phyloP scores from a whole-genome alignment of 2,888 invertebrate species.

The Liposcelis brunnea region DNA sequence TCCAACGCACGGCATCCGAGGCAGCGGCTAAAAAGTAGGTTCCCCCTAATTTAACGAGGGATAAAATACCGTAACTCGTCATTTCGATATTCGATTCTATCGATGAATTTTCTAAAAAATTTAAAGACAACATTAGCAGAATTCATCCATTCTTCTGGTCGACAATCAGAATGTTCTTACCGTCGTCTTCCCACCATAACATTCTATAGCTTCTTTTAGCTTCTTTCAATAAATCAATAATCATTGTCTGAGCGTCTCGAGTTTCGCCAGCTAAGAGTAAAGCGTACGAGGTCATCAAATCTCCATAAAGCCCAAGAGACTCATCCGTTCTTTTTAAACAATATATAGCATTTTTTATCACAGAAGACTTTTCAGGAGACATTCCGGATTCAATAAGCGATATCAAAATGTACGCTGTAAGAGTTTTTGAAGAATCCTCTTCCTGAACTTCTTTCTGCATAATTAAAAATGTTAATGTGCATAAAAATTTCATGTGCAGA shows the following conservation, averaged over 20 bases:
- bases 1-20: constrained; percentile 50
- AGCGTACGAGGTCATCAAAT: constrained; percentile 35
- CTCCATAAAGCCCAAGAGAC: constrained; percentile 28
- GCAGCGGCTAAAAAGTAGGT: constrained; percentile 34
- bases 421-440: constrained; percentile 31
- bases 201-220: constrained; percentile 25
- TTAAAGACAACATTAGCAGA: no score
- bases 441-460: background rate
- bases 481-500: no score
- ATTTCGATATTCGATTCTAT: constrained; percentile 46
- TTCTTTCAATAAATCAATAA: constrained; percentile 27
- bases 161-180: no score
- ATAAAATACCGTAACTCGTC: constrained; percentile 45
- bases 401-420: constrained; percentile 51
- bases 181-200: constrained; percentile 34
- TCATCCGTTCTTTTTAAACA: constrained; percentile 30
- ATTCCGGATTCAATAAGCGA: constrained; percentile 42
- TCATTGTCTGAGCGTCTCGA: constrained; percentile 26
- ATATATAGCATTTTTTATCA: constrained; percentile 38
- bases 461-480: constrained; percentile 9
- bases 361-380: constrained; percentile 27
- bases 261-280: constrained; percentile 30
- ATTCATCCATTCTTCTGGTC: no score
- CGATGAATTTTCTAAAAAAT: constrained; percentile 21
- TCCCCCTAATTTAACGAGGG: constrained; percentile 33